Evolutionary conservation across 2,113 vertebrate genomes (phyloP).

Genomic region (Casuarius casuarius): DNA sequence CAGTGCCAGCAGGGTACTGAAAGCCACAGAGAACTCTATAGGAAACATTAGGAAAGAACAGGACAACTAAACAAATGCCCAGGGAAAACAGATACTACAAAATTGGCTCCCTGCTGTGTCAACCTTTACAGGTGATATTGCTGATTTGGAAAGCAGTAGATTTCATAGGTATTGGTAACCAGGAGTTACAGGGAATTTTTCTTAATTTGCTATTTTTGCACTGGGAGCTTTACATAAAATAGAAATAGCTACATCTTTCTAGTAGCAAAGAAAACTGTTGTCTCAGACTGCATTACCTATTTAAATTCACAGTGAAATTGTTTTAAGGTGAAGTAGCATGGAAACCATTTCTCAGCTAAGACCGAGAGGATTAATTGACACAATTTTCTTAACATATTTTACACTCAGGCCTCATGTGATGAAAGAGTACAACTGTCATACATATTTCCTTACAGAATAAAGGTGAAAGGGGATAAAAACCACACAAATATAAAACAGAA

Average conservation of each 20-base stretch:
- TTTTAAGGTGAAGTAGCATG: not conserved
- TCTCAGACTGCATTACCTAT: slow-evolving; percentile 1
- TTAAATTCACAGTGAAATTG: slow-evolving; percentile 34
- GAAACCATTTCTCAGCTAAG: not conserved
- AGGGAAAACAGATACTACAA: slow-evolving; percentile 46
- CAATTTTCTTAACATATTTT: not conserved
- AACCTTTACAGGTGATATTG: slow-evolving; percentile 1
- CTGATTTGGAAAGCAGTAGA: slow-evolving; percentile 29
- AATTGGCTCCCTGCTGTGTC: slow-evolving; percentile 49
- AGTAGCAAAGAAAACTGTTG: not conserved
- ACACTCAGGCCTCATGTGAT: not conserved
- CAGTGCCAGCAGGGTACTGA: slow-evolving; percentile 42
- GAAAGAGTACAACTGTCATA: not conserved
- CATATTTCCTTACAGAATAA: not conserved
- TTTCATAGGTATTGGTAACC: not conserved
- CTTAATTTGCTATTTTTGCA: slow-evolving; percentile 19
- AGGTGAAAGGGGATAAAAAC: not conserved
- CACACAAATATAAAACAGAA: not conserved
- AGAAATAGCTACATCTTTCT: slow-evolving; percentile 16
- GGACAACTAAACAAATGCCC: slow-evolving; percentile 40
- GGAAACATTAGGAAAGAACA: slow-evolving; percentile 59
- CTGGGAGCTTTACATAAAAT: slow-evolving; percentile 17
- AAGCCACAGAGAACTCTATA: slow-evolving; percentile 59
- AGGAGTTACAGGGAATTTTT: slow-evolving; percentile 39
- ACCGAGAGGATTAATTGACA: not conserved